Evolutionary conservation across 2,113 vertebrate genomes (phyloP).

Genomic region (Siphamia tubifer): DNA sequence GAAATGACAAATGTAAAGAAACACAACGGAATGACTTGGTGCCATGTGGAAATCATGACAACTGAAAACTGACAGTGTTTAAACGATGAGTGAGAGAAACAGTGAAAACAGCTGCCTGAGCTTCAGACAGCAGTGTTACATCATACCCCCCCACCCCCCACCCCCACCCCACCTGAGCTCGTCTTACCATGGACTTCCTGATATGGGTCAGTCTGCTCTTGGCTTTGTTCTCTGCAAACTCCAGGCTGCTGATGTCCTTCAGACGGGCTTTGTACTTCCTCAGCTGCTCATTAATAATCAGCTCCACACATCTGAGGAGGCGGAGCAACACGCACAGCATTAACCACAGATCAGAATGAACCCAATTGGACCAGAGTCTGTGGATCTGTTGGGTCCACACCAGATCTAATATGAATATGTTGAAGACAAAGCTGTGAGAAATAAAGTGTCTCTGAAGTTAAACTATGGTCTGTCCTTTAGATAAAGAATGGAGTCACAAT

Average conservation of each 20-base stretch:
- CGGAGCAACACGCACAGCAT: background rate
- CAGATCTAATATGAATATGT: too few species aligned
- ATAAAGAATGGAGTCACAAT: too few species aligned
- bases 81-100: slow-evolving; percentile 16
- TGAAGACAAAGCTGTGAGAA: too few species aligned
- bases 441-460: too few species aligned
- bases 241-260: slow-evolving; percentile 96
- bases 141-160: too few species aligned
- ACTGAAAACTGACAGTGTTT: slow-evolving; percentile 11
- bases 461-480: too few species aligned
- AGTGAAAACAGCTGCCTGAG: background rate
- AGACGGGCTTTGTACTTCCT: slow-evolving; percentile 95
- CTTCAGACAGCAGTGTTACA: background rate
- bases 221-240: slow-evolving; percentile 97
- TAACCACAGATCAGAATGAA: background rate
- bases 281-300: slow-evolving; percentile 96
- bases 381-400: too few species aligned
- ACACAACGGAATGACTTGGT: slow-evolving; percentile 44
- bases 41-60: slow-evolving; percentile 51
- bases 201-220: slow-evolving; percentile 93
- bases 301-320: slow-evolving; percentile 88
- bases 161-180: too few species aligned
- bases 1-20: slow-evolving; percentile 35
- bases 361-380: too few species aligned
- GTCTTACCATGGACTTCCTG: slow-evolving; percentile 94